These are phyloP conservation scores for Teleopsis dalmanni DNA, from an alignment of 1,140 invertebrate species.

Conservation along the genomic window DNA sequence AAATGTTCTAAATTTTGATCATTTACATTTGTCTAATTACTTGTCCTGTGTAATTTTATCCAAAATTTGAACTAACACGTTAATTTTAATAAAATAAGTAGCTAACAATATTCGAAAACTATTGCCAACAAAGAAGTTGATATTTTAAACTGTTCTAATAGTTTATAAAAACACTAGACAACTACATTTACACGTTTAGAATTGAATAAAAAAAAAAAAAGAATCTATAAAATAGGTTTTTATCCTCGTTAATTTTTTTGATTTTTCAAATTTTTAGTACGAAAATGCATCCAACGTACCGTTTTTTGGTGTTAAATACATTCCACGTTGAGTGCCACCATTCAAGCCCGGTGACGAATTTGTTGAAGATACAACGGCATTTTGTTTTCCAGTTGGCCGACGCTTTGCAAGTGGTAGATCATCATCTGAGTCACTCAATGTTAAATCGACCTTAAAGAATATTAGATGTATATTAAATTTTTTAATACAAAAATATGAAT, in stretches of 20 bases:
- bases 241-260: not conserved
- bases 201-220: too few relatives aligned
- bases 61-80: too few relatives aligned
- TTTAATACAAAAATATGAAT: not conserved
- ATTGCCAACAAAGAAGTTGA: too few relatives aligned
- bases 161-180: too few relatives aligned
- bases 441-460: slow-evolving; percentile 39
- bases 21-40: too few relatives aligned
- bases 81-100: too few relatives aligned
- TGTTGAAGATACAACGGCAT: slow-evolving; percentile 11
- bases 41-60: too few relatives aligned
- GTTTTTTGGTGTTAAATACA: slow-evolving; percentile 32
- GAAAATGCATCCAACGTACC: slow-evolving; percentile 43
- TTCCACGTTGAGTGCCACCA: slow-evolving; percentile 23
- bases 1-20: too few relatives aligned
- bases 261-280: slow-evolving; percentile 21
- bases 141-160: too few relatives aligned
- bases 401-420: slow-evolving; percentile 43
- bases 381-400: slow-evolving; percentile 31
- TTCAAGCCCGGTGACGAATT: not conserved
- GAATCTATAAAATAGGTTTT: slow-evolving; percentile 14
- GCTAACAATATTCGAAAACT: too few relatives aligned
- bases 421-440: slow-evolving; percentile 45
- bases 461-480: not conserved
- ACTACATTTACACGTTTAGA: too few relatives aligned